Evolutionary conservation across 2,888 invertebrate species (phyloP).

Genomic region (Apamea crenata): DNA sequence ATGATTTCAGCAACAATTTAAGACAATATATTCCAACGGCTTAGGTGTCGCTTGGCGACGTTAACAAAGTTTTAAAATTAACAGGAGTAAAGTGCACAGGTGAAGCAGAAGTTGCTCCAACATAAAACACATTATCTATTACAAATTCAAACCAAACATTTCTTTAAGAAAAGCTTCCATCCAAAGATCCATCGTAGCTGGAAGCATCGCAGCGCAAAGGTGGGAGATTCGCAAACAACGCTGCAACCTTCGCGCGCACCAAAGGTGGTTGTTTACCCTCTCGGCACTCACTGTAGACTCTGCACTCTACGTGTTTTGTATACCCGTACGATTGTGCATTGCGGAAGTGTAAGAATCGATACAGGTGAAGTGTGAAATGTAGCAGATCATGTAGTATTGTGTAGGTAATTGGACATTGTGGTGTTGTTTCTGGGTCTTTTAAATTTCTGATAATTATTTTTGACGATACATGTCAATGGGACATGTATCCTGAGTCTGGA

Average conservation of each 20-base stretch:
- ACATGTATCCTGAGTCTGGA: neutral
- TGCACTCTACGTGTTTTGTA: constrained; percentile 62
- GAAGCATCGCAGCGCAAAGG: constrained; percentile 39
- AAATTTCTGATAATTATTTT: neutral
- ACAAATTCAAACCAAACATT: constrained; percentile 35
- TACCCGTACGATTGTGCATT: constrained; percentile 50
- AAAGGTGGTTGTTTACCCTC: constrained; percentile 63
- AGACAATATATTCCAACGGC: constrained; percentile 3
- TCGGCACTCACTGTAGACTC: constrained; percentile 54
- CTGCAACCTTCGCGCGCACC: constrained; percentile 50
- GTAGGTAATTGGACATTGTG: constrained; percentile 12
- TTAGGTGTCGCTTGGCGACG: neutral
- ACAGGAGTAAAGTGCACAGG: neutral
- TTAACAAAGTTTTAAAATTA: constrained; percentile 16
- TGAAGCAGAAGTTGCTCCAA: neutral
- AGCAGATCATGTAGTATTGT: constrained; percentile 15
- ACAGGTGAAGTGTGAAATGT: constrained; percentile 32
- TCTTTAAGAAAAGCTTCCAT: constrained; percentile 28
- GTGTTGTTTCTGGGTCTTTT: neutral
- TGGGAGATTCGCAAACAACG: constrained; percentile 50
- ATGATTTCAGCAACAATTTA: constrained; percentile 32
- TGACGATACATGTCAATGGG: neutral
- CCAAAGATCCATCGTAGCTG: constrained; percentile 25
- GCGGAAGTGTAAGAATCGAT: constrained; percentile 58
- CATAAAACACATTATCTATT: constrained; percentile 26